phyloP scores from a whole-genome alignment of 2,888 invertebrate genomes.

The Pyrgus malvae region DNA sequence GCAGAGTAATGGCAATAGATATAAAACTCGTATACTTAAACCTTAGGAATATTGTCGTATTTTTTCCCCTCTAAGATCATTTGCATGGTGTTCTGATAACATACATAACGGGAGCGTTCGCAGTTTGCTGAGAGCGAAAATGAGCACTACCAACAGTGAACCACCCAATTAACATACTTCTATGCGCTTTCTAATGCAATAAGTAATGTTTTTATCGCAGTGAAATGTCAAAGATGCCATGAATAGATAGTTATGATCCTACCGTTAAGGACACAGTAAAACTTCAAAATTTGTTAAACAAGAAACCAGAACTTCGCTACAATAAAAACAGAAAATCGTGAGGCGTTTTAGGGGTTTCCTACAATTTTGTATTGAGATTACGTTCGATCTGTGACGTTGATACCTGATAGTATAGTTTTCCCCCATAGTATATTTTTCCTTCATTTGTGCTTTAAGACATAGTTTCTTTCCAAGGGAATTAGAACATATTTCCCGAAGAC shows the following conservation, averaged over 20 bases:
- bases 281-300: slow-evolving; percentile 4
- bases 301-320: no score
- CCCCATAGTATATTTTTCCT: no score
- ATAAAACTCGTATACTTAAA: neutral
- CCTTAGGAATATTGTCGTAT: neutral
- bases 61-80: slow-evolving; percentile 6
- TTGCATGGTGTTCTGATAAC: slow-evolving; percentile 53
- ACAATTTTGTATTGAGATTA: neutral
- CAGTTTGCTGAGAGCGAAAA: slow-evolving; percentile 58
- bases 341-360: no score
- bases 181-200: slow-evolving; percentile 55
- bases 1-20: no score
- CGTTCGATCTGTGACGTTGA: no score
- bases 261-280: slow-evolving; percentile 9
- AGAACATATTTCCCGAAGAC: no score
- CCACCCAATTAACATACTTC: slow-evolving; percentile 57
- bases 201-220: slow-evolving; percentile 33
- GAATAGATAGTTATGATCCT: slow-evolving; percentile 24
- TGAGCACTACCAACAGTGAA: slow-evolving; percentile 52
- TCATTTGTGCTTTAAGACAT: no score
- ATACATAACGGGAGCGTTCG: slow-evolving; percentile 55
- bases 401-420: no score
- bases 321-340: no score
- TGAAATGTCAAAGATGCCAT: slow-evolving; percentile 29
- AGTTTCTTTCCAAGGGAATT: no score